phyloP scores from a whole-genome alignment of 2,113 vertebrate genomes.

The Damaliscus lunatus region DNA sequence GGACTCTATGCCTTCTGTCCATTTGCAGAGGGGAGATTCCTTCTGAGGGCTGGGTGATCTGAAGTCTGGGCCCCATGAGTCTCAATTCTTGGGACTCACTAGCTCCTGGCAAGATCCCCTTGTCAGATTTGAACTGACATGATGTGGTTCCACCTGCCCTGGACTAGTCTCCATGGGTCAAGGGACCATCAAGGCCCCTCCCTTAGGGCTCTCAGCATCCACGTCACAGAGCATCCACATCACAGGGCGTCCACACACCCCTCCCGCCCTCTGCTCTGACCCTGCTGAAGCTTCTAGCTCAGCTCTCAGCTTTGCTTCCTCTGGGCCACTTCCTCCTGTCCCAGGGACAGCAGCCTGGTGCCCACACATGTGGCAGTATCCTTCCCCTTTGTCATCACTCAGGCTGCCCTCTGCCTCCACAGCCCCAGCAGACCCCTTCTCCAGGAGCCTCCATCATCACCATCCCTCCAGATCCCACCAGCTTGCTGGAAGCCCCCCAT shows the following conservation, averaged over 20 bases:
- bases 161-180: background rate
- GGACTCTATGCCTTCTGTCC: background rate
- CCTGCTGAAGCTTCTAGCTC: background rate
- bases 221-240: too few relatives aligned
- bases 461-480: fast-evolving
- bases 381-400: background rate
- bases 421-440: fast-evolving
- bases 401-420: background rate
- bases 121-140: background rate
- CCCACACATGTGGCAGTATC: background rate
- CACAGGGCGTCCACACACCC: background rate
- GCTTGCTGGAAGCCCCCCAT: background rate
- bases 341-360: background rate
- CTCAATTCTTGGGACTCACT: background rate
- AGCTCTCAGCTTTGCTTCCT: background rate
- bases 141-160: background rate
- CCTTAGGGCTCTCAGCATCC: too few relatives aligned
- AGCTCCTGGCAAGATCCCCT: too few relatives aligned
- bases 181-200: fast-evolving
- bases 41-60: background rate
- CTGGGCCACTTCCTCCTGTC: background rate
- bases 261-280: fast-evolving
- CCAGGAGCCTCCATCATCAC: fast-evolving
- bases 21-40: background rate
- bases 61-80: background rate